phyloP scores from a whole-genome alignment of 1,140 invertebrate genomes.

The Platyscapa corneri region DNA sequence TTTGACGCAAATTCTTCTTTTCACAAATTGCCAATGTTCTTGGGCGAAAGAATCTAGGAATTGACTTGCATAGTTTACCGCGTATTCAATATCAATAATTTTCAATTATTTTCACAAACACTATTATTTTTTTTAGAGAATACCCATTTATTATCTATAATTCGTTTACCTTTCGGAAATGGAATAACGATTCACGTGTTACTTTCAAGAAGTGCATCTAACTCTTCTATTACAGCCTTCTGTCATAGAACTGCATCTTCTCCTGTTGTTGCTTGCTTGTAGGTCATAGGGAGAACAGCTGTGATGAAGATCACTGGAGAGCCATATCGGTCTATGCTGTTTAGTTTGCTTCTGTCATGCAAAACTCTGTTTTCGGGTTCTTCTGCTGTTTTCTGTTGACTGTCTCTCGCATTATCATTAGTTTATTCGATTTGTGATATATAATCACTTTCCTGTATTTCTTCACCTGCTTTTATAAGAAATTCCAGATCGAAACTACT shows the following conservation, averaged over 20 bases:
- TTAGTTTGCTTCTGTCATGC: too few species aligned
- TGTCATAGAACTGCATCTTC: slow-evolving; percentile 58
- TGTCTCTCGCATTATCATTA: neutral
- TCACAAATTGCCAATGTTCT: too few species aligned
- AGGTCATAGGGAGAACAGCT: neutral
- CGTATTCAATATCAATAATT: too few species aligned
- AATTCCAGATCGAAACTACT: neutral
- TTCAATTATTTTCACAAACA: too few species aligned
- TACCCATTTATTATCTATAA: slow-evolving; percentile 35
- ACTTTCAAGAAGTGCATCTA: slow-evolving; percentile 51
- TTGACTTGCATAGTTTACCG: neutral
- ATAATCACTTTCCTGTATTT: too few species aligned
- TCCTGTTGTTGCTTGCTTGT: slow-evolving; percentile 40
- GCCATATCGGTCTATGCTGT: neutral
- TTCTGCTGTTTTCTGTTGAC: neutral
- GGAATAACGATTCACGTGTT: slow-evolving; percentile 56
- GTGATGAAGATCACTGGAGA: neutral
- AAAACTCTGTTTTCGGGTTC: neutral
- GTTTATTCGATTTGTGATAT: neutral
- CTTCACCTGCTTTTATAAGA: neutral
- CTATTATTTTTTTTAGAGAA: too few species aligned
- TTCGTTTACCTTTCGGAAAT: slow-evolving; percentile 16
- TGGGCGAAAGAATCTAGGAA: too few species aligned
- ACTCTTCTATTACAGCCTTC: slow-evolving; percentile 64
- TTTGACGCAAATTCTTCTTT: too few species aligned